Evolutionary conservation across 2,113 vertebrate species (phyloP), one percentile per base, ranked within the genome.

Genomic region (Candoia aspera): DNA sequence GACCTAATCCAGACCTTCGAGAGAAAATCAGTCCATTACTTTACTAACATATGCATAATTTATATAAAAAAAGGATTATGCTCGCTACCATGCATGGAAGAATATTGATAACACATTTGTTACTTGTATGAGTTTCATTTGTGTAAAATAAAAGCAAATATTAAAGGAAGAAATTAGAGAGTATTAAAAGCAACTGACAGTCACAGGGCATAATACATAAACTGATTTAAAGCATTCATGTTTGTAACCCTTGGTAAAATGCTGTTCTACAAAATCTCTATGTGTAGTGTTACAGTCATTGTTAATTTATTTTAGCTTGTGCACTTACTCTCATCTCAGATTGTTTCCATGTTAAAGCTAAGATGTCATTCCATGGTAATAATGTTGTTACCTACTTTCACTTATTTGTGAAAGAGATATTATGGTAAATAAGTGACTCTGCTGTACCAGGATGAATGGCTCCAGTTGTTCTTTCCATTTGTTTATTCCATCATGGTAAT

Each of bases 291-390:
- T 83, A 93, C 59, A 37, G 8, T 90, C 21, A 8, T 95, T 37
- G 94, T 91, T 93, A 88, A 91, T 59, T 94, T 93, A 29, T 89
- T 93, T 57, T 92, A 94, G 42, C 58, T 87, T 93, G 37, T 54
- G 93, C 17, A 93, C 5, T 0, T 0, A 0, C 94, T 96, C 89
- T 91, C 91, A 93, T 94, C 90, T 95, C 79, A 95, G 93, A 95
- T 96, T 95, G 92, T 94, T 96, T 96, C 94, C 95, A 95, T 95
- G 92, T 94, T 94, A 95, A 96, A 87, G 92, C 24, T 26, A 88
- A 95, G 84, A 49, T 13, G 5, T 60, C 83, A 49, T 90, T 37
- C 93, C 68, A 54, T n/a, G 60, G 15, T 88, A 95, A 91, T 73
- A 64, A 86, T 55, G 93, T 55, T 94, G 5, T 21, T 86, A 11